Conservation (phyloP, 2,797 vertebrate species). For the Peromyscus nudipes region DNA sequence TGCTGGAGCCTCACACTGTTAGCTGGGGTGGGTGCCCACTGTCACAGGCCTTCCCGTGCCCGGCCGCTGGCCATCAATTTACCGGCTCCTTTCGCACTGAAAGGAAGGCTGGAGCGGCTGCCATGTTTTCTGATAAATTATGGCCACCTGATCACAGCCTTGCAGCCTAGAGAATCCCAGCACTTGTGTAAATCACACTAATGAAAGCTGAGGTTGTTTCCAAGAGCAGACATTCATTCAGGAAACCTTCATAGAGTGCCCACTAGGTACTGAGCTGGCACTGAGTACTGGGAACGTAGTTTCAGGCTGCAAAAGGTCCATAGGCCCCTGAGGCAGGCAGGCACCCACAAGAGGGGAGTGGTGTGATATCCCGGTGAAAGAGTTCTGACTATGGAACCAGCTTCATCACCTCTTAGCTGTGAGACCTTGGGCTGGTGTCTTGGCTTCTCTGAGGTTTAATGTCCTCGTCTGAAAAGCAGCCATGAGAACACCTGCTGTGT, state of each 20-base stretch:
- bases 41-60: not conserved
- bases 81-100: constrained; percentile 1
- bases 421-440: not conserved
- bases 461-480: not conserved
- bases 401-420: not conserved
- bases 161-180: constrained; percentile 22
- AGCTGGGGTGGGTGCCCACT: not conserved
- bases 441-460: constrained; percentile 19
- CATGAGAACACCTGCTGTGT: not conserved
- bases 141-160: not conserved
- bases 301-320: not conserved
- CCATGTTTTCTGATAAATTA: constrained; percentile 71
- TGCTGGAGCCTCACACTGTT: not conserved
- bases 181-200: constrained; percentile 68
- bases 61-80: constrained; percentile 73
- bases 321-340: accelerated
- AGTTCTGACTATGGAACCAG: not conserved
- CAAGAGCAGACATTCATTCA: constrained; percentile 17
- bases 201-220: constrained; percentile 57
- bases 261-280: accelerated
- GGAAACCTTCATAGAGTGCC: not conserved
- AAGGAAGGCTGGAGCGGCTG: not conserved
- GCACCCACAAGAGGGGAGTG: no score
- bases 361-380: not conserved
- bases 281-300: not conserved